Evolutionary conservation across 1,140 invertebrate genomes (phyloP).

Genomic region (Nomia melanderi): DNA sequence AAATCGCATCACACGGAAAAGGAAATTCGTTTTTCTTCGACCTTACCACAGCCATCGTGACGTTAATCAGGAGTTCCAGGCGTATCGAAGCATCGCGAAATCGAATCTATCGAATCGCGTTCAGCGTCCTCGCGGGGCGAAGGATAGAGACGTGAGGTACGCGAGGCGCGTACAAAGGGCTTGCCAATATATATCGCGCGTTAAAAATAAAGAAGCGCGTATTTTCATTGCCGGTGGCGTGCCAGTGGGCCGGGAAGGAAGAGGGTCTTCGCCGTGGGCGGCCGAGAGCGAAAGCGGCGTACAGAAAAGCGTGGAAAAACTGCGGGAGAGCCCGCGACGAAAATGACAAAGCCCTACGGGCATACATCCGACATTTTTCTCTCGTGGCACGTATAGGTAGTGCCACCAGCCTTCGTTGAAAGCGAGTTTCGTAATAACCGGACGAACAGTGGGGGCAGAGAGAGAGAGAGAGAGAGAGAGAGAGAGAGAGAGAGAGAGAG

Average conservation of each 20-base stretch:
- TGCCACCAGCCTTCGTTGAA: slow-evolving; percentile 53
- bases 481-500: no score
- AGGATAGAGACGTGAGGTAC: background rate
- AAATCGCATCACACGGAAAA: no score
- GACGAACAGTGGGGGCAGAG: slow-evolving; percentile 33
- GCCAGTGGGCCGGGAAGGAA: slow-evolving; percentile 31
- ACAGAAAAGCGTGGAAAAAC: slow-evolving; percentile 54
- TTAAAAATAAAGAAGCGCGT: slow-evolving; percentile 55
- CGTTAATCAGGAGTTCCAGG: background rate
- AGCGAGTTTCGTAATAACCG: slow-evolving; percentile 68
- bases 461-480: background rate
- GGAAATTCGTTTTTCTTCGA: no score
- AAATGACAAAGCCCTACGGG: slow-evolving; percentile 71
- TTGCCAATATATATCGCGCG: slow-evolving; percentile 44
- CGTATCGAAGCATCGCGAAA: background rate
- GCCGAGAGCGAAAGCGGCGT: slow-evolving; percentile 13
- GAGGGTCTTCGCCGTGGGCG: slow-evolving; percentile 27
- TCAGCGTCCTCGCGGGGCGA: background rate
- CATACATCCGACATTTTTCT: slow-evolving; percentile 67
- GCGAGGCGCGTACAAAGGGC: slow-evolving; percentile 11
- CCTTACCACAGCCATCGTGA: no score
- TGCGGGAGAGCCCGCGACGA: slow-evolving; percentile 57
- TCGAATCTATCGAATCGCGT: slow-evolving; percentile 5
- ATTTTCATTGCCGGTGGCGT: slow-evolving; percentile 59
- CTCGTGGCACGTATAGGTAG: slow-evolving; percentile 45